Conservation (phyloP, 2,797 vertebrate species). For the Pristis pectinata region DNA sequence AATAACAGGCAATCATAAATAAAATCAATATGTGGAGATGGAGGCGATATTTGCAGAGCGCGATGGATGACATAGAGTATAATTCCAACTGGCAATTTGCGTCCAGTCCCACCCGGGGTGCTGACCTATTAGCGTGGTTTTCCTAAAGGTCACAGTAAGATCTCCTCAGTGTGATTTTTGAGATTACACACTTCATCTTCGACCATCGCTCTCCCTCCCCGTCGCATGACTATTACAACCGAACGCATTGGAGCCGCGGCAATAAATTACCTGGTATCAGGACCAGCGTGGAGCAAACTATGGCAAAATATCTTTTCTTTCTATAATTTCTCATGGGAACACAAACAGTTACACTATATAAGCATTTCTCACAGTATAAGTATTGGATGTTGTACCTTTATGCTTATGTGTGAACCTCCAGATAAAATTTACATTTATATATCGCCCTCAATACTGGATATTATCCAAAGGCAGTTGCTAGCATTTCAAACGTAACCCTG, state of each 20-base stretch:
- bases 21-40: not conserved
- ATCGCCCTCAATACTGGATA: too few species aligned
- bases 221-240: too few species aligned
- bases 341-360: too few species aligned
- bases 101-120: not conserved
- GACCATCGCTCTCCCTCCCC: too few species aligned
- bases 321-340: not conserved
- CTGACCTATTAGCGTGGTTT: not conserved
- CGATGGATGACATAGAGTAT: not conserved
- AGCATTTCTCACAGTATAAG: not conserved
- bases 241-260: not conserved
- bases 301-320: too few species aligned
- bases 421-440: not conserved
- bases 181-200: conserved; percentile 2
- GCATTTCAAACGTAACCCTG: not conserved
- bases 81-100: conserved; percentile 1
- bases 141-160: not conserved
- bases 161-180: not conserved
- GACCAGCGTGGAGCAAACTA: not conserved
- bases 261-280: not conserved
- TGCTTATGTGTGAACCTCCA: not conserved
- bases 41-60: not conserved
- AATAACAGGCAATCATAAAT: conserved; percentile 3
- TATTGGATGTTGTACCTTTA: not conserved
- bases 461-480: not conserved